phyloP scores from a whole-genome alignment of 1,140 invertebrate species.

The Ceratosolen solmsi region DNA sequence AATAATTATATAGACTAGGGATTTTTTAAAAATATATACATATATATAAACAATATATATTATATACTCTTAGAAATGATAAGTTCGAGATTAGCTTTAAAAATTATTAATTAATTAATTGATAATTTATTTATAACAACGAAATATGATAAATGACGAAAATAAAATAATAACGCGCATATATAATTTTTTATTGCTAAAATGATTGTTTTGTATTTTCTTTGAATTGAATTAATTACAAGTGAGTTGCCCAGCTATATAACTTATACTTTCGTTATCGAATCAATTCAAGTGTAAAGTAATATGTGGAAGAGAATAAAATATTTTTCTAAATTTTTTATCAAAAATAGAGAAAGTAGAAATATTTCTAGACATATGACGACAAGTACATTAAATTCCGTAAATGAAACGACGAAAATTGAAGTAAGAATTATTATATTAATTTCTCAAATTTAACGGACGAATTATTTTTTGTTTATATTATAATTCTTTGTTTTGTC shows the following conservation, averaged over 20 bases:
- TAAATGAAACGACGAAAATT: neutral
- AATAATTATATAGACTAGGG: no score
- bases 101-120: no score
- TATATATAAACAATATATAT: no score
- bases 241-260: neutral
- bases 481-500: neutral
- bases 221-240: no score
- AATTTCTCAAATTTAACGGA: neutral
- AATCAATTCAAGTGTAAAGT: neutral
- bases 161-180: no score
- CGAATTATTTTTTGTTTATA: neutral
- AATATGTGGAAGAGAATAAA: conserved; percentile 9
- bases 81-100: no score
- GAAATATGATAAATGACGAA: no score
- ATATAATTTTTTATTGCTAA: no score
- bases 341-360: neutral
- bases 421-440: conserved; percentile 25
- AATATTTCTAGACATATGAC: neutral
- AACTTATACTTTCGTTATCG: neutral
- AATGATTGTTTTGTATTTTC: no score
- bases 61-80: no score
- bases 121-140: no score
- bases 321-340: neutral
- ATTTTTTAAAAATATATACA: no score
- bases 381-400: neutral